Conservation (phyloP, 2,113 vertebrate species). For the Falcunculus frontatus region DNA sequence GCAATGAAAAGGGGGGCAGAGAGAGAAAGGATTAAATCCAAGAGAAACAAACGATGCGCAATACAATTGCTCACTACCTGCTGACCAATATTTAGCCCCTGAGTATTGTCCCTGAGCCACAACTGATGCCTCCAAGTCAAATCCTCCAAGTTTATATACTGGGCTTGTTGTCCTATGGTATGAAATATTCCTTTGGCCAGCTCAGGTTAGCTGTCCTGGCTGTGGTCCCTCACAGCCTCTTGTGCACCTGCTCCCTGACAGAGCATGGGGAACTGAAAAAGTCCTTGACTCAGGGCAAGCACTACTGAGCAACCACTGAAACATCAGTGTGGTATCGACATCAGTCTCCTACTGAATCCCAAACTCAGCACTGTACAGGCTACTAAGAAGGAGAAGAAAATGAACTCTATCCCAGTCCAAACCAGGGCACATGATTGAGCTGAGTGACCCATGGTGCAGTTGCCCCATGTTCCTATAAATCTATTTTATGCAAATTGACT, state of each 20-base stretch:
- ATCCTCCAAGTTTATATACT: neutral
- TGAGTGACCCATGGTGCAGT: neutral
- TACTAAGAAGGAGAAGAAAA: neutral
- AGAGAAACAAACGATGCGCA: neutral
- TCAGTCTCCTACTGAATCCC: neutral
- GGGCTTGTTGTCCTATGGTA: no score
- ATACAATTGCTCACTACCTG: neutral
- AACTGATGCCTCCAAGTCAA: accelerated
- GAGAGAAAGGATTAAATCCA: neutral
- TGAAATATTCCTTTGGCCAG: neutral
- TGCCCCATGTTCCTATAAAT: neutral
- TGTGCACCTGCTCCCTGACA: neutral
- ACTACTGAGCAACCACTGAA: neutral
- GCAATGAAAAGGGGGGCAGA: neutral
- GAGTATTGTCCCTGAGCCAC: neutral
- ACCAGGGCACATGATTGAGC: neutral
- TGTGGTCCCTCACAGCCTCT: neutral
- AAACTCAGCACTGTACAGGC: neutral
- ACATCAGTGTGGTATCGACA: neutral
- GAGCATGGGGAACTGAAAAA: neutral
- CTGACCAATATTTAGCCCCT: neutral
- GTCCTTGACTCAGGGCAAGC: neutral
- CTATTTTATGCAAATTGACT: neutral
- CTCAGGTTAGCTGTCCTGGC: neutral
- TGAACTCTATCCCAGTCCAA: neutral